Conservation (phyloP, 1,140 invertebrate genomes). For the Orius laevigatus region DNA sequence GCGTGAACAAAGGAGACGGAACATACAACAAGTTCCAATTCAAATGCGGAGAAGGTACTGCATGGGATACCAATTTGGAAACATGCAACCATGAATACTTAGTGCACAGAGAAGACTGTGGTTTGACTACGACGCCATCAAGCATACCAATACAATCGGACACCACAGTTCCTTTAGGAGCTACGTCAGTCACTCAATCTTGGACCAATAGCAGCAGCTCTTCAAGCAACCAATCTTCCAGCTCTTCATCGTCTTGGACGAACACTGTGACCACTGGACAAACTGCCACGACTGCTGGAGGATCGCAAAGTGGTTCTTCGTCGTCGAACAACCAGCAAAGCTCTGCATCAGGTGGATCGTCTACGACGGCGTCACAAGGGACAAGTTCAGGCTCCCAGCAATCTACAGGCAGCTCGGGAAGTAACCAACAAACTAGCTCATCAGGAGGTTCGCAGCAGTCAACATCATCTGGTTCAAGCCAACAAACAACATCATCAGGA, state of each 20-base stretch:
- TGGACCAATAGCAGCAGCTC: slow-evolving; percentile 16
- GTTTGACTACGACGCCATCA: slow-evolving; percentile 13
- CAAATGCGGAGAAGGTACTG: slow-evolving; percentile 47
- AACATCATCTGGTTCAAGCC: slow-evolving; percentile 3
- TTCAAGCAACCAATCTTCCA: slow-evolving; percentile 12
- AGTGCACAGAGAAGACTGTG: slow-evolving; percentile 16
- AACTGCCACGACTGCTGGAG: slow-evolving; percentile 11
- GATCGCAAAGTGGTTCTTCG: slow-evolving; percentile 12
- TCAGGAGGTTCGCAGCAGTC: slow-evolving; percentile 9
- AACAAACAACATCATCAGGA: slow-evolving; percentile 17
- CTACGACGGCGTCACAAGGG: slow-evolving; percentile 11
- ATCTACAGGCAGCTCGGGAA: slow-evolving; percentile 10
- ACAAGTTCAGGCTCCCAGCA: slow-evolving; percentile 9
- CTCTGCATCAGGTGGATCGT: slow-evolving; percentile 13
- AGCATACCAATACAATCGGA: slow-evolving; percentile 15
- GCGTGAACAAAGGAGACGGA: slow-evolving; percentile 40
- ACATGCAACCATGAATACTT: slow-evolving; percentile 40
- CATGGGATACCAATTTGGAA: slow-evolving; percentile 48
- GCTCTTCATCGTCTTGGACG: slow-evolving; percentile 15
- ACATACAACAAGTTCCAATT: slow-evolving; percentile 46
- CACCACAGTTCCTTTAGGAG: slow-evolving; percentile 10
- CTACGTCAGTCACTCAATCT: slow-evolving; percentile 14
- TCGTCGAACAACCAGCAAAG: slow-evolving; percentile 14
- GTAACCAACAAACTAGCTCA: slow-evolving; percentile 15
- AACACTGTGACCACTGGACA: slow-evolving; percentile 10